Evolutionary conservation across 2,113 vertebrate genomes (phyloP).

Genomic region (Pogonocichla stellata): DNA sequence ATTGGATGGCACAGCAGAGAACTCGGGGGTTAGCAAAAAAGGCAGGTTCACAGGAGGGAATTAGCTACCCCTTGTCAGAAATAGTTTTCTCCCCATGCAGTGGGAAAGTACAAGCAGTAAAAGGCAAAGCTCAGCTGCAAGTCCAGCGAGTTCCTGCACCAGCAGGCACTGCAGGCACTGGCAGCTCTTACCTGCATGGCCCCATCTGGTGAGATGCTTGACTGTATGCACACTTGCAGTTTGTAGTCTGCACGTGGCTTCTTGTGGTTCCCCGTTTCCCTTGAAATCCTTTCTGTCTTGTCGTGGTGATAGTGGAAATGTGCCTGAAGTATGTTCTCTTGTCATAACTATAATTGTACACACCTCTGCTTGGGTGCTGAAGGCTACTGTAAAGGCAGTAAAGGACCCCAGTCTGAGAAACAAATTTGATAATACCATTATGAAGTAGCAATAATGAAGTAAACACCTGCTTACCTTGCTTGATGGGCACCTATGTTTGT

Average conservation of each 20-base stretch:
- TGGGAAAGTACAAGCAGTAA: neutral
- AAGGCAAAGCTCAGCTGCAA: neutral
- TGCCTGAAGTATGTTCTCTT: neutral
- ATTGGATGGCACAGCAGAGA: neutral
- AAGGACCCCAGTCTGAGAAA: neutral
- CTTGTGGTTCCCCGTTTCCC: neutral
- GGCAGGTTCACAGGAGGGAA: neutral
- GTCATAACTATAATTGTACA: neutral
- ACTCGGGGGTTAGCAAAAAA: neutral
- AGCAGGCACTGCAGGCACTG: neutral
- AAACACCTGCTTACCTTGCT: neutral
- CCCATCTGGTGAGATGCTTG: neutral
- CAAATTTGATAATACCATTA: neutral
- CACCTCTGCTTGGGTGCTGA: neutral
- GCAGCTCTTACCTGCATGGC: neutral
- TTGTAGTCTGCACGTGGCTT: neutral
- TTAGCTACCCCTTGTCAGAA: conserved; percentile 5
- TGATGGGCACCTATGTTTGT: neutral
- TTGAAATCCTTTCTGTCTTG: neutral
- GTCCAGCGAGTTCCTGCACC: neutral
- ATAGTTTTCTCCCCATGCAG: neutral
- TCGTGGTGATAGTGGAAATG: neutral
- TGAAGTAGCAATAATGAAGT: neutral
- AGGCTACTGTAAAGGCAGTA: neutral
- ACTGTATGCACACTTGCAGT: neutral